Evolutionary conservation across 2,888 invertebrate genomes (phyloP).

Genomic region (Crossocerus cetratus): DNA sequence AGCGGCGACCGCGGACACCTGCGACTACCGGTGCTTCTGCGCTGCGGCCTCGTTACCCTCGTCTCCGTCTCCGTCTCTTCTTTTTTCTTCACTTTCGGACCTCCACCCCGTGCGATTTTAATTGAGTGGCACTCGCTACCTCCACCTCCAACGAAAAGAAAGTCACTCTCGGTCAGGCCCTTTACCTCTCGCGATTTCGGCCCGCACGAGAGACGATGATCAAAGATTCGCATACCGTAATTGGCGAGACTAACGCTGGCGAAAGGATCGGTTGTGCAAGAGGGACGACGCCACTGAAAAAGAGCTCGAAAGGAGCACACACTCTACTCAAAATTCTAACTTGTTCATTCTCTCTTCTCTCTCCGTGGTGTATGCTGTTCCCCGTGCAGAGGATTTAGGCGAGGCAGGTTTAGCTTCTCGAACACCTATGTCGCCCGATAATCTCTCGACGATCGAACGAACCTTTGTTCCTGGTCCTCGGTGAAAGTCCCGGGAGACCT

Average conservation of each 20-base stretch:
- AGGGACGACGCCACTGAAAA: not conserved
- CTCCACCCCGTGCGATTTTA: slow-evolving; percentile 13
- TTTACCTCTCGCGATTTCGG: no score
- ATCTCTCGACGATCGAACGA: slow-evolving; percentile 1
- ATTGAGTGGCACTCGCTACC: not conserved
- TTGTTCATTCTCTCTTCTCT: not conserved
- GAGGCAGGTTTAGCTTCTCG: not conserved
- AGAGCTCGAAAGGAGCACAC: no score
- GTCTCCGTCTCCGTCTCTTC: not conserved
- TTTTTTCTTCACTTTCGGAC: not conserved
- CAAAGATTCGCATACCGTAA: slow-evolving; percentile 28
- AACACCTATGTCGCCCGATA: not conserved
- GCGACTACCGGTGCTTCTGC: slow-evolving; percentile 36
- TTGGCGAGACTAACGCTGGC: not conserved
- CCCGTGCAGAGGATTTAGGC: not conserved
- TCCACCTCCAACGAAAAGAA: not conserved
- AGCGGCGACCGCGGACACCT: slow-evolving; percentile 30
- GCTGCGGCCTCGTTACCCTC: slow-evolving; percentile 9
- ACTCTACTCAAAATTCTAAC: not conserved
- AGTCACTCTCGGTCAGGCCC: no score
- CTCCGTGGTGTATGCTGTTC: not conserved
- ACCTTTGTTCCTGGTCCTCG: slow-evolving; percentile 1
- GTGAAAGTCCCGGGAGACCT: not conserved
- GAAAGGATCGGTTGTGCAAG: not conserved
- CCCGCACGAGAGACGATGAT: slow-evolving; percentile 14